Evolutionary conservation across 53 echinoderm and acorn worm species (phyloP).

Genomic region (Stichopus horrens): DNA sequence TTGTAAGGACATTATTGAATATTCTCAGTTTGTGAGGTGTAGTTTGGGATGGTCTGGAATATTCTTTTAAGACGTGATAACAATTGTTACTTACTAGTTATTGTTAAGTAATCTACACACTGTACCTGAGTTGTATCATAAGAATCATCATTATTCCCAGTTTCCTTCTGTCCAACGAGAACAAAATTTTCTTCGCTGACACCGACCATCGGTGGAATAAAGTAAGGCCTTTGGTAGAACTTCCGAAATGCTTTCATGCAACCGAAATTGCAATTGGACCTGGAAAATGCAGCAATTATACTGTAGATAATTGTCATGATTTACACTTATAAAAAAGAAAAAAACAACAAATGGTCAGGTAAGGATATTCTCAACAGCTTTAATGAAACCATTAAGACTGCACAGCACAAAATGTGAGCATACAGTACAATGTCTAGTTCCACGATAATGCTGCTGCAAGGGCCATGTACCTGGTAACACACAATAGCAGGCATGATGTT

Average conservation of each 20-base stretch:
- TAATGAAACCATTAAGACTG: too few relatives aligned
- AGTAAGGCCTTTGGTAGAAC: slow-evolving; percentile 83
- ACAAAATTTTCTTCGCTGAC: slow-evolving; percentile 59
- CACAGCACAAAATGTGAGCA: too few relatives aligned
- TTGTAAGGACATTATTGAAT: too few relatives aligned
- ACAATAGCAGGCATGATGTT: too few relatives aligned
- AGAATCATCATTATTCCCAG: background rate
- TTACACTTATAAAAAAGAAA: background rate
- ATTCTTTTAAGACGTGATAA: background rate
- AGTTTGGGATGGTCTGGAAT: too few relatives aligned
- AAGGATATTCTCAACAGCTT: too few relatives aligned
- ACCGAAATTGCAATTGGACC: slow-evolving; percentile 66
- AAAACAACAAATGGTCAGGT: background rate
- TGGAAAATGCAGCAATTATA: background rate
- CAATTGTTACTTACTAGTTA: background rate
- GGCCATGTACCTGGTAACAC: too few relatives aligned
- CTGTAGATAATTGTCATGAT: too few relatives aligned
- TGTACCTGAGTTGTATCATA: background rate
- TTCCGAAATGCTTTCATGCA: slow-evolving; percentile 70
- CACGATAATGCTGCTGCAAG: too few relatives aligned
- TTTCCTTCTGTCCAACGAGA: slow-evolving; percentile 40
- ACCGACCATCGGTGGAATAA: slow-evolving; percentile 88
- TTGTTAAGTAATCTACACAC: background rate
- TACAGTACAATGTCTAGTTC: too few relatives aligned
- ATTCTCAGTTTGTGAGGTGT: too few relatives aligned